Evolutionary conservation across 37 sponge, comb jelly and placozoan genomes (phyloP).

Genomic region (Oscarella lobularis): DNA sequence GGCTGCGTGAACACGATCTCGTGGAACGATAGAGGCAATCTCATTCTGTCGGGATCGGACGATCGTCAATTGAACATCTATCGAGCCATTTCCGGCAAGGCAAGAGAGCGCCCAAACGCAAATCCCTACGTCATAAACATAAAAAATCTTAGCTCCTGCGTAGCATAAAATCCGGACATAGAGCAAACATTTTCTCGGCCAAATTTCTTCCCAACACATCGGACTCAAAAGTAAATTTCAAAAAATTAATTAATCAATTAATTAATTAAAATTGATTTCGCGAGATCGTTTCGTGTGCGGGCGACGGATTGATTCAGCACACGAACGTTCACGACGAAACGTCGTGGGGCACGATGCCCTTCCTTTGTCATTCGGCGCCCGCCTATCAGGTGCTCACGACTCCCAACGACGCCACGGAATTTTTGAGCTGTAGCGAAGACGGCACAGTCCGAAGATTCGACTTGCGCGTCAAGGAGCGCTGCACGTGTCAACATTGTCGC

Average conservation of each 20-base stretch:
- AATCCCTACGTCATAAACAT: neutral
- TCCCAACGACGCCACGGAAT: slow-evolving; percentile 53
- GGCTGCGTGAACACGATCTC: slow-evolving; percentile 62
- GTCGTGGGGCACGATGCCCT: slow-evolving; percentile 26
- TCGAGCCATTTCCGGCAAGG: slow-evolving; percentile 17
- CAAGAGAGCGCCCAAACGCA: neutral
- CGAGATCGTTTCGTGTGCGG: slow-evolving; percentile 68
- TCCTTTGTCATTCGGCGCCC: slow-evolving; percentile 55
- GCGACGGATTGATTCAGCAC: slow-evolving; percentile 58
- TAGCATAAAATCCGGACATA: slow-evolving; percentile 41
- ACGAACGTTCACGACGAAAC: slow-evolving; percentile 35
- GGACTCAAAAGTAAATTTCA: slow-evolving; percentile 21
- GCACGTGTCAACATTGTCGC: slow-evolving; percentile 39
- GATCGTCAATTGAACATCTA: slow-evolving; percentile 73
- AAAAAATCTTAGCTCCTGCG: slow-evolving; percentile 1
- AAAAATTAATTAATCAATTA: too few species aligned
- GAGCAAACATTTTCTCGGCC: slow-evolving; percentile 75
- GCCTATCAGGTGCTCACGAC: slow-evolving; percentile 62
- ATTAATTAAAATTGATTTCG: too few species aligned
- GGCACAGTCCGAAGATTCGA: slow-evolving; percentile 65
- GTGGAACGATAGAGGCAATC: slow-evolving; percentile 52
- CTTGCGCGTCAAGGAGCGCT: slow-evolving; percentile 47
- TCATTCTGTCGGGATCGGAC: slow-evolving; percentile 65
- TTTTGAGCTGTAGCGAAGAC: slow-evolving; percentile 70
- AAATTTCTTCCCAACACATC: slow-evolving; percentile 49